These are phyloP conservation scores for Candidula unifasciata DNA, from an alignment of 2,888 invertebrate species.

Conservation along the genomic window DNA sequence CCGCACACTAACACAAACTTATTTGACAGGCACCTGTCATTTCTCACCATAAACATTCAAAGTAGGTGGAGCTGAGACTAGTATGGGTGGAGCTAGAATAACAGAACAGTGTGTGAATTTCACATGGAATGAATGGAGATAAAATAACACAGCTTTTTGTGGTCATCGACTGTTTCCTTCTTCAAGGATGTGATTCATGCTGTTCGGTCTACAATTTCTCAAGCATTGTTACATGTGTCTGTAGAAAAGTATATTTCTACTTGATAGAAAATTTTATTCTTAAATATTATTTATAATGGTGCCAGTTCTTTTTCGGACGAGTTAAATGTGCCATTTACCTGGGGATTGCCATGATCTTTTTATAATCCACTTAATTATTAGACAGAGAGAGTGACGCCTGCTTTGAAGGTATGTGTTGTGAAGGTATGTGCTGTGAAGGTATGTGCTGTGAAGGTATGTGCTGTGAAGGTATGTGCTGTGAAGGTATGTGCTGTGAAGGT, in stretches of 20 bases:
- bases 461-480: too few species aligned
- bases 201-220: not conserved
- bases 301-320: too few species aligned
- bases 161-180: not conserved
- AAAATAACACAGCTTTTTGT: too few species aligned
- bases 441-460: too few species aligned
- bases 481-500: too few species aligned
- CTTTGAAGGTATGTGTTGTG: too few species aligned
- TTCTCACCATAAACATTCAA: not conserved
- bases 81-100: slow-evolving; percentile 14
- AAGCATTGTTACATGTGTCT: not conserved
- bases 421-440: too few species aligned
- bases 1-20: slow-evolving; percentile 11
- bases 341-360: too few species aligned
- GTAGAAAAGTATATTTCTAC: not conserved
- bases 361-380: too few species aligned
- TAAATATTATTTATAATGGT: not conserved
- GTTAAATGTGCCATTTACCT: too few species aligned
- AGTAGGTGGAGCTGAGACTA: slow-evolving; percentile 2
- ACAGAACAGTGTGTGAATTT: not conserved
- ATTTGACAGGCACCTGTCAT: slow-evolving; percentile 4
- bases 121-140: too few species aligned
- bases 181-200: slow-evolving; percentile 4
- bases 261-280: not conserved
- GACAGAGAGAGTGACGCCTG: too few species aligned